Percentiles rank a stretch among this genome's conserved stretches.
Evolutionary conservation across 2,888 invertebrate species (phyloP).

Genomic region (Antheraea yamamai): DNA sequence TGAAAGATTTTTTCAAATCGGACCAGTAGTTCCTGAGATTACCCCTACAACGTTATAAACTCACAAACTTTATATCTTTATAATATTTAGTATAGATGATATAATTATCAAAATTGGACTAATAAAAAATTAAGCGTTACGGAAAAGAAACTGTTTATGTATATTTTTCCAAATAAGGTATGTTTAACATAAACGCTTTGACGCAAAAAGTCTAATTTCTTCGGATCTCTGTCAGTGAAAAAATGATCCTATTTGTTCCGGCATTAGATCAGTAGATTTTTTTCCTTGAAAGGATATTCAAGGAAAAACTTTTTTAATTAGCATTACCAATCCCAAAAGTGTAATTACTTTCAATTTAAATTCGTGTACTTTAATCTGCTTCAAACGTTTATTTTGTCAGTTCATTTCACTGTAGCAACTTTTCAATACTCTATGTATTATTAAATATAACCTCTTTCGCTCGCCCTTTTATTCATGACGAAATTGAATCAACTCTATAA

Average conservation of each 20-base stretch:
- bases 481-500: too few relatives aligned
- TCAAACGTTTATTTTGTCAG: background rate
- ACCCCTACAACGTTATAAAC: too few relatives aligned
- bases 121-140: background rate
- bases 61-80: too few relatives aligned
- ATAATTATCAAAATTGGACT: background rate
- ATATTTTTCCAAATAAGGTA: background rate
- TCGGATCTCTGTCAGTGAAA: background rate
- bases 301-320: background rate
- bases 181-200: background rate
- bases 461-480: too few relatives aligned
- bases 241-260: constrained; percentile 5
- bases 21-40: too few relatives aligned
- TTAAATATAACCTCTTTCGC: too few relatives aligned
- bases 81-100: too few relatives aligned
- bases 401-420: background rate
- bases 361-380: background rate
- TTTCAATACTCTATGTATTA: too few relatives aligned
- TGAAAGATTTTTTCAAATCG: too few relatives aligned
- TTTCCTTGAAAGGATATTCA: background rate
- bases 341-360: background rate
- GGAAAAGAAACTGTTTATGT: background rate
- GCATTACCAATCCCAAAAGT: background rate
- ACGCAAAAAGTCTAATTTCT: constrained; percentile 1
- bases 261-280: background rate